Base-by-base conservation (phyloP, 2,797 vertebrate species). In the Gorsachius magnificus region DNA sequence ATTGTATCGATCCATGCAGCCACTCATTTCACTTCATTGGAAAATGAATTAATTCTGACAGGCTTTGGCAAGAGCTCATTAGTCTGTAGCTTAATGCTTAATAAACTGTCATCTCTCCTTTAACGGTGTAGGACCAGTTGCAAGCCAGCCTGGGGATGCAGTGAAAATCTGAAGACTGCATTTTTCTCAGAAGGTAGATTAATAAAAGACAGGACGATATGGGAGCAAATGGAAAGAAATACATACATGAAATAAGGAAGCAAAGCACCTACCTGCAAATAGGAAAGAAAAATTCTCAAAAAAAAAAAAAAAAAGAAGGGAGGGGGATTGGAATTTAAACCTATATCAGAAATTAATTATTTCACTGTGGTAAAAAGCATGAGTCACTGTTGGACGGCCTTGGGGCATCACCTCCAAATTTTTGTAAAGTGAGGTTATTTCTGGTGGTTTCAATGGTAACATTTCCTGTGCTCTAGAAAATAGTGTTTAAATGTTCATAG, bases 11-110 rank as follows among this genome's bases (percentile, higher is more conserved):
- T 94, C 85, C 57, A 53, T 86, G 86, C 84, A 84, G 54, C 75
- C 46, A 51, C 79, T 95, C 36, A 33, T 81, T 90, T 92, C 64
- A 46, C 83, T 82, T 69, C 63, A 92, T 3, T 84, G 83, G 69
- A 83, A 95, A 89, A 90, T 69, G 71, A 95, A 95, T 96, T 95
- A 63, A 90, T 96, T 95, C 81, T 97, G 96, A 95, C 93, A 94
- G 94, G 24, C 63, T 97, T 90, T 97, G 92, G 93, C 91, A 93
- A 78, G 90, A 95, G 82, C 25, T 93, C n/a, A 72, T 81, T 93
- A 83, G 38, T 50, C 83, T 88, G 66, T 70, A 96, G 63, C 72
- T 89, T 89, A 94, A 46, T 63, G 80, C 82, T 92, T 95, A 95
- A 93, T 90, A 94, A 96, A 86, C 78, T 95, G 83, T 93, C 89